Evolutionary conservation across 2,888 invertebrate species (phyloP).

Genomic region (Aromia moschata): DNA sequence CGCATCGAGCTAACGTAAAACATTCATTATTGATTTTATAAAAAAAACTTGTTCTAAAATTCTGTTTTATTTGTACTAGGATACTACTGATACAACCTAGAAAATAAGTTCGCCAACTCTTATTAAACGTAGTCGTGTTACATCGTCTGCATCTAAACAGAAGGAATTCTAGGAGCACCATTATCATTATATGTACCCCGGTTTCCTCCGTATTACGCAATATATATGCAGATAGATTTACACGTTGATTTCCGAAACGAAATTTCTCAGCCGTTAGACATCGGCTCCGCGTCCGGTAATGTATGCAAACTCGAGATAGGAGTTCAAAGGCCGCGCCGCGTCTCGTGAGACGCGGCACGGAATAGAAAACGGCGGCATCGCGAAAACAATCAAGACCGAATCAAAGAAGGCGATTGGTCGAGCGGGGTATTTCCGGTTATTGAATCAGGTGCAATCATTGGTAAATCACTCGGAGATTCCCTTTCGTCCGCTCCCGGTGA

Average conservation of each 20-base stretch:
- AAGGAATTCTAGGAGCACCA: too few species aligned
- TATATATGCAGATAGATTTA: slow-evolving; percentile 1
- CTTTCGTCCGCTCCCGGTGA: slow-evolving; percentile 46
- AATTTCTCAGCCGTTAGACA: background rate
- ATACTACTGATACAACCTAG: too few species aligned
- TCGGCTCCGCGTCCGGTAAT: background rate
- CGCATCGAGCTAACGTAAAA: too few species aligned
- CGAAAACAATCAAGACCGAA: slow-evolving; percentile 59
- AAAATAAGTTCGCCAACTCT: too few species aligned
- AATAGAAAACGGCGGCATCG: slow-evolving; percentile 55
- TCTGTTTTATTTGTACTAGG: too few species aligned
- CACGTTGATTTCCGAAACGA: slow-evolving; percentile 5
- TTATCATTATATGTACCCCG: too few species aligned
- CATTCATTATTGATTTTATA: too few species aligned
- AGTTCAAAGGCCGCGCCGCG: slow-evolving; percentile 43
- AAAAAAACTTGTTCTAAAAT: too few species aligned
- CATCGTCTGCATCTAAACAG: too few species aligned
- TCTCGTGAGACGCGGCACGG: slow-evolving; percentile 47
- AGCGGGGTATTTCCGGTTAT: slow-evolving; percentile 56
- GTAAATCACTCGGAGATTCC: slow-evolving; percentile 54
- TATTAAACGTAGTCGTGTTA: too few species aligned
- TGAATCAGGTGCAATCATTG: slow-evolving; percentile 56
- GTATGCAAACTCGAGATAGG: slow-evolving; percentile 51
- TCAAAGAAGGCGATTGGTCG: slow-evolving; percentile 57
- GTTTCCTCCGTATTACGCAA: too few species aligned